Conservation (phyloP, 2,113 vertebrate species). For the Hippocampus abdominalis region DNA sequence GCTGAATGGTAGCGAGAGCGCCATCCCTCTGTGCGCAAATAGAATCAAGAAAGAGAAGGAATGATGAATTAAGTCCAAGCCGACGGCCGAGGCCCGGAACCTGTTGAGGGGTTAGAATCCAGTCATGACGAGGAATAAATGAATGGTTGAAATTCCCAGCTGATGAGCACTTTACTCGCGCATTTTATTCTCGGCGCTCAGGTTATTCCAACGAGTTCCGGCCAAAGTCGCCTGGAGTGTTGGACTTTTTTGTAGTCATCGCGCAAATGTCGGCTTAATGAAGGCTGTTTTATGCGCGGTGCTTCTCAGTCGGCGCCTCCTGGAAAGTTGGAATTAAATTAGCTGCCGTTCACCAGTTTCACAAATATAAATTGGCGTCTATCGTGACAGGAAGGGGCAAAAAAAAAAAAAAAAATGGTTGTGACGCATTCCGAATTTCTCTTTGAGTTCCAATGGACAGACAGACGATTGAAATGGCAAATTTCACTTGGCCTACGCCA, state of each 20-base stretch:
- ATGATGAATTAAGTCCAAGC: constrained; percentile 33
- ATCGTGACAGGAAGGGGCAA: too few relatives aligned
- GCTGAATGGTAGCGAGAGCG: constrained; percentile 62
- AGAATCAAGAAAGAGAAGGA: constrained; percentile 33
- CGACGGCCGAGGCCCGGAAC: constrained; percentile 5
- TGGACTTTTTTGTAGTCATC: neutral
- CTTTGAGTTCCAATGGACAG: too few relatives aligned
- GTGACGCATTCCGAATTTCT: too few relatives aligned
- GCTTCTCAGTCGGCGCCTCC: neutral
- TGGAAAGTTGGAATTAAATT: neutral
- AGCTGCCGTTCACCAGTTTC: neutral
- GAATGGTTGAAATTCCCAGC: constrained; percentile 1
- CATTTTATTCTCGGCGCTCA: neutral
- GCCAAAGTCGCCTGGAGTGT: neutral
- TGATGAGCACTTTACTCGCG: neutral
- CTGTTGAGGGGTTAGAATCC: constrained; percentile 4
- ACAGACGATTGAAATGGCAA: too few relatives aligned
- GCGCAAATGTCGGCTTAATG: neutral
- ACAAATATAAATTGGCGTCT: neutral
- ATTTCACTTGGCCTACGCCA: too few relatives aligned
- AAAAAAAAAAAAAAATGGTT: too few relatives aligned
- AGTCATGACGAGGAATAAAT: constrained; percentile 13
- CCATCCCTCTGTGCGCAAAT: constrained; percentile 38
- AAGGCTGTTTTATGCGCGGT: neutral
- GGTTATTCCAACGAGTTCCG: neutral